Percentiles rank a stretch among this genome's conserved stretches.
Conservation (phyloP, 2,888 invertebrate genomes). For the Archips crataeganus region DNA sequence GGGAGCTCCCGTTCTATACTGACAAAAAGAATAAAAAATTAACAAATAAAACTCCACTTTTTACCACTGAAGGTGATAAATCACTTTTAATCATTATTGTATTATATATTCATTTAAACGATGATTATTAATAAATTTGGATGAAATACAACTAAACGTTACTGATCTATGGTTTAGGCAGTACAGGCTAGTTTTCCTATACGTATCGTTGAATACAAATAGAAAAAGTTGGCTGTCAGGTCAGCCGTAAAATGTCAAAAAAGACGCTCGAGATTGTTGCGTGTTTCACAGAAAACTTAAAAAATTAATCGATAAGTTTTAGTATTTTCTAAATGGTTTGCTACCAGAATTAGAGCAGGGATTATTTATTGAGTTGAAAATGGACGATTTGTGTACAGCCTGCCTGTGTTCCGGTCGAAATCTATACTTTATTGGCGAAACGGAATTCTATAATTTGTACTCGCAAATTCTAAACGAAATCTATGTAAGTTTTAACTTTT, state of each 20-base stretch:
- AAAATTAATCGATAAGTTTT: constrained; percentile 25
- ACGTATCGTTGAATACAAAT: not conserved
- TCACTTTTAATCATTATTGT: no score
- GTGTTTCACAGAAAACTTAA: not conserved
- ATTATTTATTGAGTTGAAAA: constrained; percentile 44
- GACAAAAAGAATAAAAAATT: no score
- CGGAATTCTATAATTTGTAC: constrained; percentile 62
- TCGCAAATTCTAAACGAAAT: constrained; percentile 74
- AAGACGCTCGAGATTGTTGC: constrained; percentile 15
- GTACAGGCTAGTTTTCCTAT: no score
- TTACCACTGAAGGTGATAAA: no score
- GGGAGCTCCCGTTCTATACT: no score
- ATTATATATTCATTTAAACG: no score
- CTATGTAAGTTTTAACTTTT: constrained; percentile 56
- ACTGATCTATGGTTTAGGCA: no score
- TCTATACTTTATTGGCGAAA: constrained; percentile 61
- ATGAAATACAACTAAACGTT: no score
- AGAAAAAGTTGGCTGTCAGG: not conserved
- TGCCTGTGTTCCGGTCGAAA: constrained; percentile 69
- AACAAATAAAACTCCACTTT: no score
- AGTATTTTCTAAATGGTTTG: not conserved
- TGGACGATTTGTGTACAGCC: constrained; percentile 73
- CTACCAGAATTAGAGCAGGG: not conserved
- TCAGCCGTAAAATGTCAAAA: constrained; percentile 13
- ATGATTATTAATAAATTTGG: no score